Evolutionary conservation across 2,113 vertebrate species (phyloP).

Genomic region (Neoarius graeffei): DNA sequence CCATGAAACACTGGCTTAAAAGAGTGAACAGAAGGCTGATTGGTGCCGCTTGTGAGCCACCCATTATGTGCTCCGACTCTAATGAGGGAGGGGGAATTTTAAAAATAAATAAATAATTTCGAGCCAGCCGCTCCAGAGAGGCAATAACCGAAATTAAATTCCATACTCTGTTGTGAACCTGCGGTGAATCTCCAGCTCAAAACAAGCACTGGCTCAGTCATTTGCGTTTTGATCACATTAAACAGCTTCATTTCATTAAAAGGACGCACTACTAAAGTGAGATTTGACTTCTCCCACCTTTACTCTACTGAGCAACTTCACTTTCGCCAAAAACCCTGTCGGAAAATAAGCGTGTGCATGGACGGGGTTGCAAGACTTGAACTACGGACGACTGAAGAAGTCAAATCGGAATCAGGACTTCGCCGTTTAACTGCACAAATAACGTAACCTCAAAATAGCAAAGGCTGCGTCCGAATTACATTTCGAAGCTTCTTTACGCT

Average conservation of each 20-base stretch:
- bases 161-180: constrained; percentile 43
- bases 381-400: background rate
- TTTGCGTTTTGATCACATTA: constrained; percentile 31
- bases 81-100: background rate
- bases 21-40: constrained; percentile 50
- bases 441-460: background rate
- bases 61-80: constrained; percentile 45
- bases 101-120: constrained; percentile 23
- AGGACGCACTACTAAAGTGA: constrained; percentile 31
- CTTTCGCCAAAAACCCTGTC: background rate
- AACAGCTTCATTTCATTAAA: constrained; percentile 39
- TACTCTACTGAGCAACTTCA: background rate
- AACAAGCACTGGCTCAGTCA: constrained; percentile 11
- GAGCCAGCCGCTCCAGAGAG: constrained; percentile 34
- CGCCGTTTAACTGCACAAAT: background rate
- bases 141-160: constrained; percentile 54
- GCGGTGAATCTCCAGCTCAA: constrained; percentile 8
- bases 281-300: constrained; percentile 9
- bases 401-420: background rate
- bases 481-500: background rate
- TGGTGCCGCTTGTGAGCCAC: constrained; percentile 30
- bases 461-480: background rate
- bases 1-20: constrained; percentile 45
- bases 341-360: background rate
- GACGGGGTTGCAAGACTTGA: background rate